phyloP scores from a whole-genome alignment of 2,888 invertebrate species.

The Aleiodes leptofemur region DNA sequence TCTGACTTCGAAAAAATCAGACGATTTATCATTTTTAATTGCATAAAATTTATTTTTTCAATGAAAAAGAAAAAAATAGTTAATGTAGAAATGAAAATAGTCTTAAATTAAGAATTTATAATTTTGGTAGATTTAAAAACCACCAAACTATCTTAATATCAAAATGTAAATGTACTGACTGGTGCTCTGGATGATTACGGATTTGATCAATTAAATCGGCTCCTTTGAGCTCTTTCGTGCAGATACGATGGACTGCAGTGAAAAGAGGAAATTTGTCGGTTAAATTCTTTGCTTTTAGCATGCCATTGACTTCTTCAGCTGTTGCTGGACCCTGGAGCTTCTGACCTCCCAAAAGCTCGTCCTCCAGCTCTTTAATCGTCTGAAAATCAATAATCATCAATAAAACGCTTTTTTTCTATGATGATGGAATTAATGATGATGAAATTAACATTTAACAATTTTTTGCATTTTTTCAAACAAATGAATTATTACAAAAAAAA shows the following conservation, averaged over 20 bases:
- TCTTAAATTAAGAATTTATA: background rate
- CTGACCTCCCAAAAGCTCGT: slow-evolving; percentile 97
- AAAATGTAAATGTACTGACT: slow-evolving; percentile 81
- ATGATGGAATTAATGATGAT: too few species aligned
- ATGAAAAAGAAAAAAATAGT: slow-evolving; percentile 4
- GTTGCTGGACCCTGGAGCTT: slow-evolving; percentile 98
- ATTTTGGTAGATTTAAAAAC: slow-evolving; percentile 32
- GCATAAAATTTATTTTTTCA: background rate
- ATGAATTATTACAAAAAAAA: too few species aligned
- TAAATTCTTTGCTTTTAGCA: slow-evolving; percentile 91
- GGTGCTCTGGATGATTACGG: slow-evolving; percentile 96
- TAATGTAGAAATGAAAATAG: background rate
- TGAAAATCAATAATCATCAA: slow-evolving; percentile 52
- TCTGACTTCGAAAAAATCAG: background rate
- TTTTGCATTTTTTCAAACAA: too few species aligned
- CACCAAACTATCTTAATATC: slow-evolving; percentile 24
- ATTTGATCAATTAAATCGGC: slow-evolving; percentile 93
- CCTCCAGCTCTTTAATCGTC: slow-evolving; percentile 92
- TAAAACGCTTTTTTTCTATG: too few species aligned
- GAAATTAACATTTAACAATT: too few species aligned
- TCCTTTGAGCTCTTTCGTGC: slow-evolving; percentile 88
- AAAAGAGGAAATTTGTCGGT: slow-evolving; percentile 97
- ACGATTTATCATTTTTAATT: background rate
- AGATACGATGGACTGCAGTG: slow-evolving; percentile 96
- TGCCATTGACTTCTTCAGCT: slow-evolving; percentile 96